phyloP scores from a whole-genome alignment of 2,113 vertebrate genomes.

The Pica pica region DNA sequence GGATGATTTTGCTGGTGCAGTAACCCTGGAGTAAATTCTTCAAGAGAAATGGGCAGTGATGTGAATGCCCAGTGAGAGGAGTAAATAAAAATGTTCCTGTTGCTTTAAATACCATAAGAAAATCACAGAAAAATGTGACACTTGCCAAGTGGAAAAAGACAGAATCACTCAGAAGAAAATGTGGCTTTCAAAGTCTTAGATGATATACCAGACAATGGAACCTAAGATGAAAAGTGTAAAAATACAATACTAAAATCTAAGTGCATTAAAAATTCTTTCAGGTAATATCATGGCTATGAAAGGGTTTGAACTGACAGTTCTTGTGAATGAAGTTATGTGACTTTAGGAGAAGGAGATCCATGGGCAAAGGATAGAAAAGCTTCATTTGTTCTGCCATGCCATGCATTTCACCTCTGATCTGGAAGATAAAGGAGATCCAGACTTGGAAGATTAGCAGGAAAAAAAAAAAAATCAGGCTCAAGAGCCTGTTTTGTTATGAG shows the following conservation, averaged over 20 bases:
- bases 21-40: neutral
- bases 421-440: neutral
- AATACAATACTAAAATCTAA: neutral
- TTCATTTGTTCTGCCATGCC: neutral
- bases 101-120: neutral
- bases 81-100: neutral
- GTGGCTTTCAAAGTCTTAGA: neutral
- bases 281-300: neutral
- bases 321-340: neutral
- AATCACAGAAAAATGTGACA: neutral
- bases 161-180: conserved; percentile 1
- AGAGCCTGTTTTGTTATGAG: neutral
- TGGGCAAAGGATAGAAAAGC: neutral
- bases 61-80: neutral
- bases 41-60: neutral
- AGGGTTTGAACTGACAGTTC: neutral
- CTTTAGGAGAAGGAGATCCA: neutral
- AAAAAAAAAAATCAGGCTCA: neutral
- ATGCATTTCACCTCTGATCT: neutral
- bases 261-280: neutral
- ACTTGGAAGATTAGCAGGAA: neutral
- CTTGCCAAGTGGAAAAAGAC: conserved; percentile 11
- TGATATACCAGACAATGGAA: neutral
- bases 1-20: neutral
- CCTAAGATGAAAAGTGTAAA: neutral